A percentile compares a stretch with the other conserved stretches of the same genome.
These are phyloP conservation scores for Procavia capensis DNA, from an alignment of 2,113 vertebrate species.

Conservation along the genomic window DNA sequence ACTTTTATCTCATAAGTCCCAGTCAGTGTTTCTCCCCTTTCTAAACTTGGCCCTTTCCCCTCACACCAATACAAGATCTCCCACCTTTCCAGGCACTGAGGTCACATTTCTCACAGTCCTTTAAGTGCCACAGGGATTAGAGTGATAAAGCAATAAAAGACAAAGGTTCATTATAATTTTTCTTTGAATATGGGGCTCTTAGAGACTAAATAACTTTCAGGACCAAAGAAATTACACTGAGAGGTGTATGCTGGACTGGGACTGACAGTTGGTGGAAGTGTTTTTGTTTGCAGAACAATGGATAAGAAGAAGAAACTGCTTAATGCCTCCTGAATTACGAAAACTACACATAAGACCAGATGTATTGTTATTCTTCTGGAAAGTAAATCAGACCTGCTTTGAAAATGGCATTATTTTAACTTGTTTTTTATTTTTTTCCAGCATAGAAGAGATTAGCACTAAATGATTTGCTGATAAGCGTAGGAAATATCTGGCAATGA, in stretches of 20 bases:
- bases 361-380: constrained; percentile 44
- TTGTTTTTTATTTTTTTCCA: constrained; percentile 34
- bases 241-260: background rate
- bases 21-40: background rate
- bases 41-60: accelerated
- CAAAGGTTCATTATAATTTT: background rate
- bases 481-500: background rate
- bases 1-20: background rate
- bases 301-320: background rate
- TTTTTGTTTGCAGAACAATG: background rate
- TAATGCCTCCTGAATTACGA: background rate
- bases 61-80: background rate
- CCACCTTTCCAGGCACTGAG: accelerated
- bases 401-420: background rate
- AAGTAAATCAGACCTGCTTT: constrained; percentile 11
- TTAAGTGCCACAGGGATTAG: no score
- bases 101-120: background rate
- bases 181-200: background rate
- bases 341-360: background rate
- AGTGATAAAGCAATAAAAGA: background rate
- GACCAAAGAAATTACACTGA: background rate
- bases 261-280: background rate
- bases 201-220: background rate
- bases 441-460: background rate
- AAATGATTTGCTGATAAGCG: background rate